Percentiles rank a stretch among this genome's conserved stretches.
Evolutionary conservation across 2,113 vertebrate species (phyloP).

Genomic region (Chamaea fasciata): DNA sequence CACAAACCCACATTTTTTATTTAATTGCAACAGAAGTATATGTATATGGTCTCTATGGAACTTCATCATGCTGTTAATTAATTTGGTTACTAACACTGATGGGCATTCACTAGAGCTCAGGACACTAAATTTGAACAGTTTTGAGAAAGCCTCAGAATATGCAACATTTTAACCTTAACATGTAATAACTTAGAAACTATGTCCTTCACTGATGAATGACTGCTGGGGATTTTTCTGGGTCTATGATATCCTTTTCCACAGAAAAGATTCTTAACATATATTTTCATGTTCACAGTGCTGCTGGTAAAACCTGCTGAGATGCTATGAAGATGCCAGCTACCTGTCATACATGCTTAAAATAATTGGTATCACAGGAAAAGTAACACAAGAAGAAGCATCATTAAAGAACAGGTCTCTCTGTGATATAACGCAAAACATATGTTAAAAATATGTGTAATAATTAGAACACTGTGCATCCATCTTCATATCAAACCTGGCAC

Average conservation of each 20-base stretch:
- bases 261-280: background rate
- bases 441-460: constrained; percentile 49
- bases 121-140: background rate
- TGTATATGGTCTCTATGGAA: background rate
- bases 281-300: constrained; percentile 35
- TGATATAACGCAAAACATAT: constrained; percentile 58
- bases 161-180: background rate
- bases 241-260: background rate
- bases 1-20: background rate
- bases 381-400: constrained; percentile 48
- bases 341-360: constrained; percentile 58
- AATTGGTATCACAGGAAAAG: constrained; percentile 65
- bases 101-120: background rate
- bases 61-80: background rate
- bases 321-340: constrained; percentile 53
- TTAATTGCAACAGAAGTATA: background rate
- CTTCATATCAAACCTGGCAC: constrained; percentile 3
- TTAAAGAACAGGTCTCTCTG: constrained; percentile 54
- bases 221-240: background rate
- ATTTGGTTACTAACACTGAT: background rate
- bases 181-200: background rate
- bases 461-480: background rate
- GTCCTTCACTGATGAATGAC: background rate
- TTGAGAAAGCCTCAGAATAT: background rate
- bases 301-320: constrained; percentile 68